Evolutionary conservation across 53 echinoderm and acorn worm genomes (phyloP).

Genomic region (Arbacia lixula): DNA sequence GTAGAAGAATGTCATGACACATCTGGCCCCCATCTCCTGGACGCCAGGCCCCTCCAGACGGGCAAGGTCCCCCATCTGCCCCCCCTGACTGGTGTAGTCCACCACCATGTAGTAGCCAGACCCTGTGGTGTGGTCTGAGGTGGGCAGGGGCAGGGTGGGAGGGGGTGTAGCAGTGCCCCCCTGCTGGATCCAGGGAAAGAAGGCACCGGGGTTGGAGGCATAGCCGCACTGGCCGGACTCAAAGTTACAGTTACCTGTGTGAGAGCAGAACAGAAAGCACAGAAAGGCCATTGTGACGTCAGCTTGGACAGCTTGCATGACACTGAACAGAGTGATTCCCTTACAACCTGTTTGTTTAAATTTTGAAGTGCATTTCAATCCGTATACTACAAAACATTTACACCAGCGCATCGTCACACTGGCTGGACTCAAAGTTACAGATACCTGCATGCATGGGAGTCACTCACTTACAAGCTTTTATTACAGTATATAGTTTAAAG

Average conservation of each 20-base stretch:
- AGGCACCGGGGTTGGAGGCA: slow-evolving; percentile 29
- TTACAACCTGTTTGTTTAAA: no score
- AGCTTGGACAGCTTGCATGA: no score
- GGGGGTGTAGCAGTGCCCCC: slow-evolving; percentile 34
- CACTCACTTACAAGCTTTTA: no score
- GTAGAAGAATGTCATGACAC: slow-evolving; percentile 55
- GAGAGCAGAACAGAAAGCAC: no score
- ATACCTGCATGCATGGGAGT: slow-evolving; percentile 71
- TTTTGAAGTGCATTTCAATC: no score
- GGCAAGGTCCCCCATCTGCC: slow-evolving; percentile 26
- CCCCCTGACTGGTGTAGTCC: slow-evolving; percentile 36
- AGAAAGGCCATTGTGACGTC: no score
- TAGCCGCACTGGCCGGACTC: slow-evolving; percentile 84
- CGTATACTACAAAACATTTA: no score
- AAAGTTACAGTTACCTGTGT: slow-evolving; percentile 82
- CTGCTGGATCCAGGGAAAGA: slow-evolving; percentile 50
- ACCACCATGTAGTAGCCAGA: slow-evolving; percentile 68
- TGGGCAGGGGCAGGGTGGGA: slow-evolving; percentile 32
- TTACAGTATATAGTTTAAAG: no score
- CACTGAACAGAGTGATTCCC: no score
- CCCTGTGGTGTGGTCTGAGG: slow-evolving; percentile 50
- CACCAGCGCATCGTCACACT: slow-evolving; percentile 80
- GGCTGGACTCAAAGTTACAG: slow-evolving; percentile 87
- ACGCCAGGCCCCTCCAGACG: slow-evolving; percentile 24
- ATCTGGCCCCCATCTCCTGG: slow-evolving; percentile 28